These are phyloP conservation scores for Eumacrocentrus americanus DNA, from an alignment of 2,888 invertebrate genomes.

Conservation along the genomic window DNA sequence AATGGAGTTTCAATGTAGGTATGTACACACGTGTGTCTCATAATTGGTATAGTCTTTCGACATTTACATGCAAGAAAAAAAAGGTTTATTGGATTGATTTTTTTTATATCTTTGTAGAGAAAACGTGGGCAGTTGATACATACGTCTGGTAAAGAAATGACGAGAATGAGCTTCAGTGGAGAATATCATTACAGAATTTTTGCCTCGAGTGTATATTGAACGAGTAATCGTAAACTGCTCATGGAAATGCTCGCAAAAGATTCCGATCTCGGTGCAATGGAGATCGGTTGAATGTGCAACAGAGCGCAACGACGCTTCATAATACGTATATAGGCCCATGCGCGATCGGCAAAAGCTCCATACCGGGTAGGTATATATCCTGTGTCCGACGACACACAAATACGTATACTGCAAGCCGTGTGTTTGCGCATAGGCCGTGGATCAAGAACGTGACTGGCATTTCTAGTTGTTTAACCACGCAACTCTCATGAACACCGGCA, in stretches of 20 bases:
- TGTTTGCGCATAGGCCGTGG: constrained; percentile 8
- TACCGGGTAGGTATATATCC: constrained; percentile 9
- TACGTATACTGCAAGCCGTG: neutral
- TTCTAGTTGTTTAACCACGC: constrained; percentile 12
- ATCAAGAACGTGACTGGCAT: constrained; percentile 19
- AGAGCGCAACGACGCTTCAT: constrained; percentile 15
- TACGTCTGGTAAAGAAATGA: too few species aligned
- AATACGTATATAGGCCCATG: constrained; percentile 10
- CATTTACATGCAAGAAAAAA: constrained; percentile 2
- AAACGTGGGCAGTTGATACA: too few species aligned
- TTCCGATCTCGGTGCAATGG: constrained; percentile 19
- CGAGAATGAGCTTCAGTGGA: too few species aligned
- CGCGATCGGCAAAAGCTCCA: too few species aligned
- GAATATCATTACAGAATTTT: too few species aligned
- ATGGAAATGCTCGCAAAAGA: constrained; percentile 15
- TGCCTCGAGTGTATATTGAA: neutral
- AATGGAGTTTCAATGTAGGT: neutral
- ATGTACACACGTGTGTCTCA: neutral
- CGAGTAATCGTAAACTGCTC: too few species aligned
- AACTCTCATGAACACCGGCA: neutral
- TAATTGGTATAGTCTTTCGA: constrained; percentile 11
- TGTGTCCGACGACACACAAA: constrained; percentile 8
- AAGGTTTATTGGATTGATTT: neutral
- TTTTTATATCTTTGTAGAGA: neutral
- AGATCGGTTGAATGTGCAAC: constrained; percentile 15